Evolutionary conservation across 1,140 invertebrate genomes (phyloP), one percentile per base, ranked within the genome.

Genomic region (Diachasma alloeum): DNA sequence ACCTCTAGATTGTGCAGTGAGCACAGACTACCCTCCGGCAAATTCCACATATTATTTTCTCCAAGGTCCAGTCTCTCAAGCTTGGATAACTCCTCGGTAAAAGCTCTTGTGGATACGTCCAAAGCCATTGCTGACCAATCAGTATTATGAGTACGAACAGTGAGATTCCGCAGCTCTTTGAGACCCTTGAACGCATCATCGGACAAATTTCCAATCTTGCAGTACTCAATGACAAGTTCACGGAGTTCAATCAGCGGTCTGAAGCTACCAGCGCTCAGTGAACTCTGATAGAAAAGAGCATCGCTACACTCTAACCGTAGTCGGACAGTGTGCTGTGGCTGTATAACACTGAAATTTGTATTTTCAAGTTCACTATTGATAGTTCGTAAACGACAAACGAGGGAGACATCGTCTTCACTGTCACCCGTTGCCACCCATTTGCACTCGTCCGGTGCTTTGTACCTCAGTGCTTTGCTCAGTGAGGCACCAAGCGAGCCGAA

Each of bases 291-390:
- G 88, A 96, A 96, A 15, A 96, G 90, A 15, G 93, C 93, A 84
- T 96, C 94, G 87, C 94, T 96, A 90, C 96, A 97, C 86, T 96
- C 94, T 22, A 97, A 91, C 9, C 93, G 90, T 79, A 97, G 89
- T 8, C 94, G 91, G 3, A 96, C 95, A 26, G 95, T 96, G 79
- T 96, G 95, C 83, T 95, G 94, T n/a, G 95, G 94, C 88, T 96
- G 95, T 77, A 96, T 96, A 46, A 95, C 94, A 88, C 94, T 96
- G 86, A 97, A 96, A 83, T 97, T 97, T 36, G 95, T 96, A 85
- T 96, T 95, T 90, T 96, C 95, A 83, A 96, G 90, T 89, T 96
- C 95, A 85, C 95, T 96, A 89, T 96, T 96, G 89, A 96, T 96
- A 77, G 95, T 96, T 59, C 94, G 91, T 72, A 97, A 87, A 77